phyloP scores from a whole-genome alignment of 2,113 vertebrate species.

The Laterallus jamaicensis region DNA sequence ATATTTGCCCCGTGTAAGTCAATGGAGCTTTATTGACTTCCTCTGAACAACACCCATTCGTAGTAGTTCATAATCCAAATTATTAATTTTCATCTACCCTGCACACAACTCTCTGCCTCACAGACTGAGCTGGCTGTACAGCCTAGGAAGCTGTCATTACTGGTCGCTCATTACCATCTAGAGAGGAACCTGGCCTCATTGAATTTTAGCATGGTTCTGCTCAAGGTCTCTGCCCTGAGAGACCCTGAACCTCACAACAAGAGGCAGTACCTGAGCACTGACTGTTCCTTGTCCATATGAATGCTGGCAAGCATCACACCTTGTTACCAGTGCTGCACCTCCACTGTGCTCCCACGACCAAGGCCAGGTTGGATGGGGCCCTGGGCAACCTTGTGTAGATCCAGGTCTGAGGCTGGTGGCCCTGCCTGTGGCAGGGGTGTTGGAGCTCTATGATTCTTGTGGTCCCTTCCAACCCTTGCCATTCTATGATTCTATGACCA shows the following conservation, averaged over 20 bases:
- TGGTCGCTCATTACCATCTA: neutral
- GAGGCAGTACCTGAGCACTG: neutral
- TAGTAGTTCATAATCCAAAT: neutral
- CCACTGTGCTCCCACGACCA: neutral
- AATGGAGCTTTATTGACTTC: neutral
- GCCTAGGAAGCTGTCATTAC: neutral
- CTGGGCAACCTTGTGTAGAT: too few relatives aligned
- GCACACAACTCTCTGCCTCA: neutral
- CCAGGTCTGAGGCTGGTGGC: too few relatives aligned
- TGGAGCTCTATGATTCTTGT: too few relatives aligned
- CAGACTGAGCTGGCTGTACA: neutral
- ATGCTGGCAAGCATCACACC: neutral
- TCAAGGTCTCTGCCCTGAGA: neutral
- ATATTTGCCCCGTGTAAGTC: neutral
- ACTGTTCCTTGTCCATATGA: neutral
- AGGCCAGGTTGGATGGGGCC: too few relatives aligned
- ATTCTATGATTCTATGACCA: too few relatives aligned
- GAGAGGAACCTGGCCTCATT: neutral
- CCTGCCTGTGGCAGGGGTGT: too few relatives aligned
- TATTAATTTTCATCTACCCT: neutral
- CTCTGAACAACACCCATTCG: neutral
- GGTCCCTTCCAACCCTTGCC: too few relatives aligned
- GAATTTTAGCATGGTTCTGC: too few relatives aligned
- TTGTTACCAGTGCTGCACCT: neutral
- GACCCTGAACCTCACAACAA: neutral